phyloP scores from a whole-genome alignment of 2,113 vertebrate genomes.

The Pitta sordida region DNA sequence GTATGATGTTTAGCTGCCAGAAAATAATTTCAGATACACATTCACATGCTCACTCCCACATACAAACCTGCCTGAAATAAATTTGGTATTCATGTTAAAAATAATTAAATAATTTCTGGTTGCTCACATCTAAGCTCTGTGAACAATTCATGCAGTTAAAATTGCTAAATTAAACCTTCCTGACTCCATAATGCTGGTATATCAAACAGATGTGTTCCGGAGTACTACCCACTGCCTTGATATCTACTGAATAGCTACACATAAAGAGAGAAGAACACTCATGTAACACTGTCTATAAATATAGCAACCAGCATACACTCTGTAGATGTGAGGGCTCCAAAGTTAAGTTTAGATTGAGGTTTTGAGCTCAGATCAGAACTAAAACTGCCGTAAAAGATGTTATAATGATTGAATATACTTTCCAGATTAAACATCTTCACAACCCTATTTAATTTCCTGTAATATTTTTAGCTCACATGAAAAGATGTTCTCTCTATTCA shows the following conservation, averaged over 20 bases:
- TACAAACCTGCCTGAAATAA: background rate
- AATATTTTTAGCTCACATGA: slow-evolving; percentile 51
- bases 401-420: slow-evolving; percentile 40
- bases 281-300: slow-evolving; percentile 9
- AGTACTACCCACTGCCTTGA: background rate
- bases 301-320: background rate
- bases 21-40: background rate
- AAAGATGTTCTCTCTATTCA: slow-evolving; percentile 51
- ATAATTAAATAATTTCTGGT: background rate
- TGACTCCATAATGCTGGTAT: background rate
- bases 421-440: slow-evolving; percentile 44
- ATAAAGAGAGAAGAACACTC: slow-evolving; percentile 20
- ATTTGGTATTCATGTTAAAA: background rate
- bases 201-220: slow-evolving; percentile 1
- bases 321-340: background rate
- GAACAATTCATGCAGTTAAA: background rate
- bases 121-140: background rate
- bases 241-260: background rate
- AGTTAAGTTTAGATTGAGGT: slow-evolving; percentile 39
- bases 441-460: slow-evolving; percentile 58
- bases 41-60: background rate
- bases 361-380: slow-evolving; percentile 40
- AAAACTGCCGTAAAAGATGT: background rate
- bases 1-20: background rate
- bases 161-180: slow-evolving; percentile 5